Evolutionary conservation across 2,888 invertebrate genomes (phyloP), one percentile per base, ranked within the genome.

Genomic region (Cantharis rustica): DNA sequence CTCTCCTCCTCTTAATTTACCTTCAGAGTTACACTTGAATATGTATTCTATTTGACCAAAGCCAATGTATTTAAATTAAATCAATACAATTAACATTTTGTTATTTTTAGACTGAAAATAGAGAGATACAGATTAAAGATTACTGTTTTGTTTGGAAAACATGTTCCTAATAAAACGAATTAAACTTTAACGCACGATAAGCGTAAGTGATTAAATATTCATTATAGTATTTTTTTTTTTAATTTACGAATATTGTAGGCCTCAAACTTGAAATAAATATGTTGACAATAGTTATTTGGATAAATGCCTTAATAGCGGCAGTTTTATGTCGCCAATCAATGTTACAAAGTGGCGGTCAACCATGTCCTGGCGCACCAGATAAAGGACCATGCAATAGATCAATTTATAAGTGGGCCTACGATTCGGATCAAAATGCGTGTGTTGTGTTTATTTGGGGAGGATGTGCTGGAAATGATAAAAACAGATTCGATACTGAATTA

Each of bases 331-430:
- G 73, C 5, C 76, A 75, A 27, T 17, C 17, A 15, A 16, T 68
- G 68, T 70, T 71, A 66, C 78, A 73, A 64, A 69, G 62, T 17
- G 73, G 73, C 31, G 78, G 78, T 13, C 78, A 78, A 79, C 87
- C 89, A 64, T 91, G 91, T 81, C 87, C 89, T 62, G 89, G 90
- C 1, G 88, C 87, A 69, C 86, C 89, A 7, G 89, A 90, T 17
- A 85, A 86, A 17, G 92, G 92, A 0, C 91, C 90, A 10, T 93
- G 93, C 86, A 92, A 91, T 83, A 90, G 91, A 81, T 92, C 90
- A 83, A 89, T 92, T 61, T 91, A 92, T 86, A 93, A 93, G 87
- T 93, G 93, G 93, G 91, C 91, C 16, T 93, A 90, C 86, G 91
- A 92, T 83, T 88, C 90, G 20, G 89, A 91, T 10, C 89, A 89